phyloP scores from a whole-genome alignment of 2,113 vertebrate genomes.

The Ondatra zibethicus region DNA sequence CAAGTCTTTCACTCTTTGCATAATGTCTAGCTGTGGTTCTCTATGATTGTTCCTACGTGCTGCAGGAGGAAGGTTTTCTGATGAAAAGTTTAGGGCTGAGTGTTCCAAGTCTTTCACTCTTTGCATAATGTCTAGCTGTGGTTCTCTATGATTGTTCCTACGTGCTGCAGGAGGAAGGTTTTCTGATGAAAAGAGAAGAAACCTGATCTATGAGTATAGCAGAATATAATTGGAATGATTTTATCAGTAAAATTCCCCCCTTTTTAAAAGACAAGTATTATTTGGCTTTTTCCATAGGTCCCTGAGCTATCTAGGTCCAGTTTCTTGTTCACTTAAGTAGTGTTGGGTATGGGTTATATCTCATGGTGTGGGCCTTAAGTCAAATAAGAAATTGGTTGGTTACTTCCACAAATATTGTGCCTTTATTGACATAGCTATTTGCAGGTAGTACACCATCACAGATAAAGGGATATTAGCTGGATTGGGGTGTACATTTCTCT shows the following conservation, averaged over 20 bases:
- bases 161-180: background rate
- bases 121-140: background rate
- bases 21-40: no score
- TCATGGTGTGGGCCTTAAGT: background rate
- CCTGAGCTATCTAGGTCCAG: background rate
- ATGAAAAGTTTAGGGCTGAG: no score
- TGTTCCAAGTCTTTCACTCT: background rate
- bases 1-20: no score
- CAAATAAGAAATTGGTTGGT: background rate
- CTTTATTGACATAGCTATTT: background rate
- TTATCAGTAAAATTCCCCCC: background rate
- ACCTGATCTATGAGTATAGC: background rate
- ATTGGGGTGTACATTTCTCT: background rate
- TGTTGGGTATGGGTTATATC: background rate
- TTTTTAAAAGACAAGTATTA: background rate
- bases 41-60: no score
- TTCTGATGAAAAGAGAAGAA: background rate
- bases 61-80: no score
- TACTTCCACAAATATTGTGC: background rate
- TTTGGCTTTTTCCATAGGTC: background rate
- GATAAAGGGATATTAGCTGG: background rate
- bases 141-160: background rate
- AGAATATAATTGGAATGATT: background rate
- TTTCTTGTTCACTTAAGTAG: background rate
- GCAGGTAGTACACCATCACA: background rate